Base-by-base conservation (phyloP, 1,140 invertebrate genomes). In the Polyergus mexicanus region DNA sequence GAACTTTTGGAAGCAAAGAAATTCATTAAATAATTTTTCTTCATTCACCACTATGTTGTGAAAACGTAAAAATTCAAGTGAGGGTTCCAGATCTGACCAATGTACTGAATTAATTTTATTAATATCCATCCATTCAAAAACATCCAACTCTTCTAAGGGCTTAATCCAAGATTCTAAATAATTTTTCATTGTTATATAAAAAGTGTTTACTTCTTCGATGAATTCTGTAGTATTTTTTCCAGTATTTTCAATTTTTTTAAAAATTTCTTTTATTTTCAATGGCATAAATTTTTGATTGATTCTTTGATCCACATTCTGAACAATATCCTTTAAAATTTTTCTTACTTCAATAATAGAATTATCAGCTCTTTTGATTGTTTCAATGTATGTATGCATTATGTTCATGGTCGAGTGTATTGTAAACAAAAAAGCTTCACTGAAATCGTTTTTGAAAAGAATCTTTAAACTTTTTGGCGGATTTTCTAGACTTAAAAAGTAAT, bases 221-320 rank as follows among this genome's bases (percentile, higher is more conserved):
- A 68, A 68, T 44, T 66, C 7, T 41, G 8, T 22, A 41, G 10
- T 41, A 22, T n/a, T 66, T 11, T 68, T 16, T 44, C 35, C 38
- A 44, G 3, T 25, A 68, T 68, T 68, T 68, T 25, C 19, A 68
- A 68, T 68, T 68, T 11, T 25, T 22, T 11, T 68, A 2, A 44
- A 44, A 68, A 68, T 68, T 68, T 68, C n/a, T 68, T 68, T 68
- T 13, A 68, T 5, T 68, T 68, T n/a, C 22, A 68, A 68, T 68
- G 65, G 38, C 5, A 68, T 68, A 7, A 68, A 68, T 7, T 44
- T 68, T 11, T 68, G n/a, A 13, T 38, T 66, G 10, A 66, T 66
- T 66, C 35, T n/a, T n/a, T 56, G 51, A n/a, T 56, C n/a, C 51
- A 56, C n/a, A 56, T 56, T 56, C 6, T 56, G 7, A 7, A 54